Conservation (phyloP, 2,888 invertebrate genomes). For the Cerastis rubricosa region DNA sequence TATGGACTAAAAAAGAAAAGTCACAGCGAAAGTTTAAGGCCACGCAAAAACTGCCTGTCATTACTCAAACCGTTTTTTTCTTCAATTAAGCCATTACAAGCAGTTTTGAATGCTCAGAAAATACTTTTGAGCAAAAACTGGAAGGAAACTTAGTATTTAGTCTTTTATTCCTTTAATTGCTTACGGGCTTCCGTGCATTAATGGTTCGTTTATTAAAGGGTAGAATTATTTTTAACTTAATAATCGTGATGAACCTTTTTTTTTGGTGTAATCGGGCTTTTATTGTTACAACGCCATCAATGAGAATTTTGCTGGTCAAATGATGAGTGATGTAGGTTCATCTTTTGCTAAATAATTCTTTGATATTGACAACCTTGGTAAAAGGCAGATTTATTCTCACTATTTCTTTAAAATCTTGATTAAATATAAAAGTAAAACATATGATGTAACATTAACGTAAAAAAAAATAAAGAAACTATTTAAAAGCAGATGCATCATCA, state of each 20-base stretch:
- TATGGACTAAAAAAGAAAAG: conserved; percentile 26
- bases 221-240: background rate
- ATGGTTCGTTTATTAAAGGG: conserved; percentile 3
- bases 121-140: conserved; percentile 39
- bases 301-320: background rate
- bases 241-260: background rate
- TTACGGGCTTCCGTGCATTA: conserved; percentile 26
- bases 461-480: background rate
- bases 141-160: conserved; percentile 36
- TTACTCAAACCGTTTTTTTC: conserved; percentile 58
- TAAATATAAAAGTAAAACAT: no score
- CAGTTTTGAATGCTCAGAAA: conserved; percentile 57
- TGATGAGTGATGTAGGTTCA: conserved; percentile 4
- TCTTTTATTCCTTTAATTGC: conserved; percentile 54
- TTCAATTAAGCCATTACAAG: conserved; percentile 64
- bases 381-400: background rate
- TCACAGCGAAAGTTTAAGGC: conserved; percentile 51
- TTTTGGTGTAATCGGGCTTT: background rate
- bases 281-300: background rate
- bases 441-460: no score
- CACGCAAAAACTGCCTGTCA: conserved; percentile 46
- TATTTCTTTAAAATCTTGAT: background rate
- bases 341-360: background rate
- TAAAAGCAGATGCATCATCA: conserved; percentile 3
- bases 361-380: background rate